A percentile compares a stretch with the other conserved stretches of the same genome.
These are phyloP conservation scores for Drosophila kepulauana DNA, from an alignment of 1,140 invertebrate genomes.

Conservation along the genomic window DNA sequence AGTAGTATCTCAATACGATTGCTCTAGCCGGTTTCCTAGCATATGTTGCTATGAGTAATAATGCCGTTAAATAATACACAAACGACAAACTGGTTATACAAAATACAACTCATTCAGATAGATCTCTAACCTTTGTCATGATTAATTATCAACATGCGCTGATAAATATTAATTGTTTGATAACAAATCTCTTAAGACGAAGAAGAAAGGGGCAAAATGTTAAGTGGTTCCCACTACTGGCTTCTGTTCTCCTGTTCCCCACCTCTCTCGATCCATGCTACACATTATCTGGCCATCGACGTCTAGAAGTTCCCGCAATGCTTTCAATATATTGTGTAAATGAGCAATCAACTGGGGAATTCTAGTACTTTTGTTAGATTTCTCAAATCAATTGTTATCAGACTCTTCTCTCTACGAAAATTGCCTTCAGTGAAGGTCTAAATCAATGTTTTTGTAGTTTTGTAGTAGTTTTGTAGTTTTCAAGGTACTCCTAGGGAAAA, in stretches of 20 bases:
- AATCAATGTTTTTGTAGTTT: too few species aligned
- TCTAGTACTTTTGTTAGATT: too few species aligned
- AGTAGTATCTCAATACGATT: too few species aligned
- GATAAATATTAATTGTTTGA: constrained; percentile 6
- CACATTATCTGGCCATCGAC: not conserved
- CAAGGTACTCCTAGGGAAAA: too few species aligned
- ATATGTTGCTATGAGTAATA: too few species aligned
- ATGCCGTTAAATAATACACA: not conserved
- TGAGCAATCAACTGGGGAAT: not conserved
- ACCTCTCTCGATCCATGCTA: too few species aligned
- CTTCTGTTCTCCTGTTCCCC: not conserved
- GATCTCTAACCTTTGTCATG: not conserved
- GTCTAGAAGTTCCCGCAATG: not conserved
- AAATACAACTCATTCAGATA: not conserved
- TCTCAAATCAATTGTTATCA: too few species aligned
- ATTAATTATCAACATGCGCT: not conserved
- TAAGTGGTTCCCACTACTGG: not conserved
- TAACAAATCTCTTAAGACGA: not conserved
- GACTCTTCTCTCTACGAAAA: too few species aligned
- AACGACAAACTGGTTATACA: not conserved
- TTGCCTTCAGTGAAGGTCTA: too few species aligned
- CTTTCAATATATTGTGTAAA: not conserved
- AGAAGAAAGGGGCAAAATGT: not conserved
- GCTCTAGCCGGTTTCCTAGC: not conserved
- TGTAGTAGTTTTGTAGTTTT: too few species aligned